These are phyloP conservation scores for Sternotherus odoratus DNA, from an alignment of 2,797 vertebrate genomes.

Conservation along the genomic window DNA sequence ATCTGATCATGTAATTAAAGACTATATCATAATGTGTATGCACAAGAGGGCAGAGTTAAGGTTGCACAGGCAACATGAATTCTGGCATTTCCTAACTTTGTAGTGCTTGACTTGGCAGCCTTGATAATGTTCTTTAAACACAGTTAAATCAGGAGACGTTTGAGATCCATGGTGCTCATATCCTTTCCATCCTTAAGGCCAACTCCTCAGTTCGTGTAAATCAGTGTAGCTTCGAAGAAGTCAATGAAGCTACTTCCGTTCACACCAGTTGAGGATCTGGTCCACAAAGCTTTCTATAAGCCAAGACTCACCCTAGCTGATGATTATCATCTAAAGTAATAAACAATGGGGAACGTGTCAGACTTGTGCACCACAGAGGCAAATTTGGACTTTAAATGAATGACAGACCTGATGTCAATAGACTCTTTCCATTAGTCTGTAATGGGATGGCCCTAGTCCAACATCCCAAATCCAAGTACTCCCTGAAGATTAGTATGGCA, in stretches of 20 bases:
- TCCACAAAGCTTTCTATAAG: neutral
- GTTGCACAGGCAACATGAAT: neutral
- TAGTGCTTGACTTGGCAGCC: accelerated
- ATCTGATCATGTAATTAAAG: neutral
- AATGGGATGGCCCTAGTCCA: accelerated
- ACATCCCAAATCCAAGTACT: accelerated
- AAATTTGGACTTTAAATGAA: neutral
- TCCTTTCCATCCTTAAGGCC: neutral
- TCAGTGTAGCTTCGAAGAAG: too few species aligned
- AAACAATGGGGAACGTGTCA: accelerated
- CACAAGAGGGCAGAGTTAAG: neutral
- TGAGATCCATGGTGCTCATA: neutral
- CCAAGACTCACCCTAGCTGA: too few species aligned
- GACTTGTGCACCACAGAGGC: neutral
- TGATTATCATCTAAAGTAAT: neutral
- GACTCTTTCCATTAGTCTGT: neutral
- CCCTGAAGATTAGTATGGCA: accelerated
- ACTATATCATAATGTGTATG: neutral
- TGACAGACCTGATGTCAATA: neutral
- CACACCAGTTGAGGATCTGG: too few species aligned
- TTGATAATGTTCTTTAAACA: neutral
- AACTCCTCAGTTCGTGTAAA: too few species aligned
- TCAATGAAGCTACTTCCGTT: too few species aligned
- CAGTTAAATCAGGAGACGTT: neutral
- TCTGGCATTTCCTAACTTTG: accelerated